Conservation (phyloP, 2,797 vertebrate species). For the Acridotheres tristis region DNA sequence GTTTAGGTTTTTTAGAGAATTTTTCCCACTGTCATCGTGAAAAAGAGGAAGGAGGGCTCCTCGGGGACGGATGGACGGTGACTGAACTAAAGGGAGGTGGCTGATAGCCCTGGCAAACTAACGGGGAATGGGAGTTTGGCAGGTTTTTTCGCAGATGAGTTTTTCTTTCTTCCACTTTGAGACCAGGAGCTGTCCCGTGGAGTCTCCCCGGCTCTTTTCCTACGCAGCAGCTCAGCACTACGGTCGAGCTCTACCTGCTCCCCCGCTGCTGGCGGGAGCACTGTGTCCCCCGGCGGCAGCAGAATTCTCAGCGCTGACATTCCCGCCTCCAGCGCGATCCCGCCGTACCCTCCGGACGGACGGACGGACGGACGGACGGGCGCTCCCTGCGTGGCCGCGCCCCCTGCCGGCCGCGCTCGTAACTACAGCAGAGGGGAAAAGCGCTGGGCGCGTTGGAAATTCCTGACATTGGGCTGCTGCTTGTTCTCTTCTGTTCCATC, state of each 20-base stretch:
- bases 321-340: no score
- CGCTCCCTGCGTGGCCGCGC: rapidly evolving
- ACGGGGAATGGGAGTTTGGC: not conserved
- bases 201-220: no score
- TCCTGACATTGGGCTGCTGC: rapidly evolving
- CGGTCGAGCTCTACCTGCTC: not conserved
- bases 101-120: not conserved
- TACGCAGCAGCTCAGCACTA: not conserved
- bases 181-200: not conserved
- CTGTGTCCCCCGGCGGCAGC: no score
- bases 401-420: not conserved
- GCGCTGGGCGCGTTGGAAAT: no score
- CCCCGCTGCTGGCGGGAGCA: not conserved
- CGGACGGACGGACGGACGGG: not conserved
- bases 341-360: not conserved
- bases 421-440: not conserved
- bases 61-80: not conserved
- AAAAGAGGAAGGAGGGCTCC: not conserved
- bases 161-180: not conserved
- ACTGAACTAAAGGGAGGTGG: not conserved
- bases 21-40: not conserved
- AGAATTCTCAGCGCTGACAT: not conserved
- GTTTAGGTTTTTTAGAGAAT: not conserved
- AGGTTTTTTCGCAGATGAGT: not conserved
- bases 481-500: not conserved